phyloP scores from a whole-genome alignment of 2,797 vertebrate species.

The Chelon auratus region DNA sequence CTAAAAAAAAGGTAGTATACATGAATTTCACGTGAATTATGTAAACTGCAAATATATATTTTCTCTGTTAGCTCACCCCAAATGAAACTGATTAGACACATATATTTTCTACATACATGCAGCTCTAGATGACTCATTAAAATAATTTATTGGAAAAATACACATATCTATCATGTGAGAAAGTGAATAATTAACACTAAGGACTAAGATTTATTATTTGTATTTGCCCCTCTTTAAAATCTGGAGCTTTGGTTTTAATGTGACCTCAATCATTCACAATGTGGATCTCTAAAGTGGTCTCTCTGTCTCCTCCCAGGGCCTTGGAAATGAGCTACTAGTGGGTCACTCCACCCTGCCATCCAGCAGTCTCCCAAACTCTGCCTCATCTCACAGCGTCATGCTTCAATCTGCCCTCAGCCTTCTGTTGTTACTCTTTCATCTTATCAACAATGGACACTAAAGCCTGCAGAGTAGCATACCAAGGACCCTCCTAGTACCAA shows the following conservation, averaged over 20 bases:
- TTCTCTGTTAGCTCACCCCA: neutral
- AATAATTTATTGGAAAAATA: neutral
- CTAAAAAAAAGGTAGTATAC: no score
- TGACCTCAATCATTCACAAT: no score
- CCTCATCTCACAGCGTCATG: constrained; percentile 51
- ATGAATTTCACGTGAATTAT: no score
- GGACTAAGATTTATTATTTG: no score
- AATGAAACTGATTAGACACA: neutral
- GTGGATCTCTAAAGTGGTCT: constrained; percentile 23
- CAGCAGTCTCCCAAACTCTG: constrained; percentile 72
- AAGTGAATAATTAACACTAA: neutral
- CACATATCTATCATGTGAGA: neutral
- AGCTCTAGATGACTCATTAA: neutral
- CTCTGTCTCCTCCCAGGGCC: constrained; percentile 68
- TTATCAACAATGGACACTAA: constrained; percentile 74
- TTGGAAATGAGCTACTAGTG: constrained; percentile 81
- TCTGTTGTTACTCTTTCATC: constrained; percentile 70
- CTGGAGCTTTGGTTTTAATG: no score
- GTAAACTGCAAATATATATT: no score
- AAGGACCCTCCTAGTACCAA: constrained; percentile 45
- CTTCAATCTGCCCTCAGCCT: constrained; percentile 69
- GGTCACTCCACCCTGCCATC: constrained; percentile 77
- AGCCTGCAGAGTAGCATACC: constrained; percentile 32
- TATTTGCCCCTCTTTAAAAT: no score
- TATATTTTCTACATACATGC: no score